Base-by-base conservation (phyloP, 2,888 invertebrate species). In the Orthosia incerta region DNA sequence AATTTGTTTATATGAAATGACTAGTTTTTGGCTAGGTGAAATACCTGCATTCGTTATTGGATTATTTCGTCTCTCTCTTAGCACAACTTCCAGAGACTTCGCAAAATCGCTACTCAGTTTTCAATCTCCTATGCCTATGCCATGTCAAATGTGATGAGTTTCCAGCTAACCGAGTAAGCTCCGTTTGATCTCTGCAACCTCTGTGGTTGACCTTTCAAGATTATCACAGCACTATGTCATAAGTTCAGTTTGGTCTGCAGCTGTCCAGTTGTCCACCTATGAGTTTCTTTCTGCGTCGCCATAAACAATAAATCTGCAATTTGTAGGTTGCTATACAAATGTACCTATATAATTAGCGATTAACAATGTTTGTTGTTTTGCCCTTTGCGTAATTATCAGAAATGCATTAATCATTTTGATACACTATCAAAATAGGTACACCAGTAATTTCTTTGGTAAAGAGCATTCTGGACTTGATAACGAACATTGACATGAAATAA, bases 361-460 rank as follows among this genome's bases (percentile, higher is more conserved):
- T 59, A 68, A 46, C 51, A 48, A 60, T 82, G 73, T 82, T 73
- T 73, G 61, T 82, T 82, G 73, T 77, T 74, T 76, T 53, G 51
- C 57, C 61, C 79, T 71, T 79, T 82, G 64, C 79, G 67, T 79
- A 65, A 71, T 79, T 71, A 81, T 81, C 83, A 20, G 74, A 66
- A 80, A 31, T 56, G 51, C 74, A 84, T 83, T 74, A 80, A 77
- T 82, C 74, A 82, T 71, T 63, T 62, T 65, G 82, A 84, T 74
- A 78, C 60, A 69, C 46, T 50, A 55, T 63, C 39, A 18, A 70
- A 74, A 68, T 65, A 56, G 2, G 18, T 66, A 76, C 20, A 31
- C 13, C 20, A 50, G 46, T 69, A 76, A 31, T 71, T 74, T 45
- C 71, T 84, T 81, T 62, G 46, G 62, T 60, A 71, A 39, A 57